Evolutionary conservation across 2,113 vertebrate genomes (phyloP).

Genomic region (Hypanus sabinus): DNA sequence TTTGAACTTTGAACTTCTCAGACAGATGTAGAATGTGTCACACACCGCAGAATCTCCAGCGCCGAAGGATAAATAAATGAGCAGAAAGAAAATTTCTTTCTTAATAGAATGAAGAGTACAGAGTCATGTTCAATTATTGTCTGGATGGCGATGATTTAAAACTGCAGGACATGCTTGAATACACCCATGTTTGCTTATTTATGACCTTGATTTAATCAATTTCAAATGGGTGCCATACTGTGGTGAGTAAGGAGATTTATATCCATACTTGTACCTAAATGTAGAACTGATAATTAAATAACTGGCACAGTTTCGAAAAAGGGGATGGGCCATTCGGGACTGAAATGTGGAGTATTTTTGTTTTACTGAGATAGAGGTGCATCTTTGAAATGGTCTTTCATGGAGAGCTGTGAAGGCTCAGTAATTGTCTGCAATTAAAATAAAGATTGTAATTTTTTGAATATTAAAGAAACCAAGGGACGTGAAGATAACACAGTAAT

Average conservation of each 20-base stretch:
- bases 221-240: not conserved
- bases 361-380: too few relatives aligned
- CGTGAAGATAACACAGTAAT: too few relatives aligned
- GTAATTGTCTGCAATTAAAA: too few relatives aligned
- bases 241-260: not conserved
- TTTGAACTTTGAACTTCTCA: not conserved
- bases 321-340: too few relatives aligned
- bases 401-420: too few relatives aligned
- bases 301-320: not conserved
- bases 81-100: slow-evolving; percentile 1
- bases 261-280: not conserved
- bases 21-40: not conserved
- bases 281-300: slow-evolving; percentile 7
- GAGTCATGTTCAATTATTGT: not conserved
- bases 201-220: slow-evolving; percentile 1
- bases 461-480: too few relatives aligned
- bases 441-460: too few relatives aligned
- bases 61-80: not conserved
- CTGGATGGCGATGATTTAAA: not conserved
- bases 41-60: not conserved
- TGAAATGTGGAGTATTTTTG: too few relatives aligned
- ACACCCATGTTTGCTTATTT: not conserved
- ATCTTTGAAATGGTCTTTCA: too few relatives aligned
- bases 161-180: slow-evolving; percentile 1
- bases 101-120: not conserved